Conservation (phyloP, 1,140 invertebrate species). For the Geopemphigus sp. region DNA sequence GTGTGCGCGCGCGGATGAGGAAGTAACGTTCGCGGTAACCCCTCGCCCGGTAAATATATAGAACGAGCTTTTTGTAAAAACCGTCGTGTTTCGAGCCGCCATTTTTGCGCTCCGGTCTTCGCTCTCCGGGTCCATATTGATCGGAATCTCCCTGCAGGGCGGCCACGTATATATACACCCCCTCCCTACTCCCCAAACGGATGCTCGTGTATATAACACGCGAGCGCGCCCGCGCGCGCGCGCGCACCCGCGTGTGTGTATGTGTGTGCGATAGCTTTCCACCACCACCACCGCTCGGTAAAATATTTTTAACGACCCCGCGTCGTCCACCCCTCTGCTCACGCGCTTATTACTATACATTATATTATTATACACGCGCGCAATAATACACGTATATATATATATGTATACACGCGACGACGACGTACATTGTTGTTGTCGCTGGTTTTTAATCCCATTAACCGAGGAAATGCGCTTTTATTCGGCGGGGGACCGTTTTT, state of each 20-base stretch:
- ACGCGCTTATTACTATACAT: not conserved
- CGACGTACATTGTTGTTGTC: slow-evolving; percentile 13
- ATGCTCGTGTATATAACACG: not conserved
- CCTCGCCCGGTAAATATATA: not conserved
- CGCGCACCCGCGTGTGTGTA: not conserved
- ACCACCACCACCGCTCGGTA: not conserved
- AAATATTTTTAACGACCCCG: slow-evolving; percentile 39
- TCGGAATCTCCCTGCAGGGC: slow-evolving; percentile 22
- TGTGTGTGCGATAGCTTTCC: slow-evolving; percentile 3
- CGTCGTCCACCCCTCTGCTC: not conserved
- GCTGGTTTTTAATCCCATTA: slow-evolving; percentile 48
- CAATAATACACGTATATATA: not conserved
- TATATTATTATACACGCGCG: not conserved
- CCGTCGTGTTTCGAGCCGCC: slow-evolving; percentile 30
- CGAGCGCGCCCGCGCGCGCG: not conserved
- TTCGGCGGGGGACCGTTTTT: not conserved
- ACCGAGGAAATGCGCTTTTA: slow-evolving; percentile 22
- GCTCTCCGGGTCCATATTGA: slow-evolving; percentile 37
- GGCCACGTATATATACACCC: not conserved
- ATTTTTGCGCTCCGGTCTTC: slow-evolving; percentile 42
- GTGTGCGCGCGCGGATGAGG: not conserved
- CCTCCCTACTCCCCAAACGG: not conserved
- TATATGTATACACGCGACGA: not conserved
- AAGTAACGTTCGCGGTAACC: not conserved
- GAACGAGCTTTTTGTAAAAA: slow-evolving; percentile 36